Conservation (phyloP, 2,888 invertebrate genomes). For the Trachelus tabidus region DNA sequence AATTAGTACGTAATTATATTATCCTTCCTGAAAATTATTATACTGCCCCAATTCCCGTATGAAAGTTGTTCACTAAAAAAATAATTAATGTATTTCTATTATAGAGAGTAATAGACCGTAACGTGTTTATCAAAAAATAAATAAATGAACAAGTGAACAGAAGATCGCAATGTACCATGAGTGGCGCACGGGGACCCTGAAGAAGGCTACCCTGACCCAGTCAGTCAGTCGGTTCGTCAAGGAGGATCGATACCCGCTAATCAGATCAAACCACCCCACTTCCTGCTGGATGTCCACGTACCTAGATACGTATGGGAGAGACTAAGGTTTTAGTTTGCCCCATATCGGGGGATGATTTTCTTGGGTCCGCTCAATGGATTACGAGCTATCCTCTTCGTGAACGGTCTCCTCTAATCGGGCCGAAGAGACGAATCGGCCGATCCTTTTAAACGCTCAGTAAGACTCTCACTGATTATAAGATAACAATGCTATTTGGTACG, state of each 20-base stretch:
- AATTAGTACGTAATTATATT: not conserved
- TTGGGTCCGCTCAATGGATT: no score
- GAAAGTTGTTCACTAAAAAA: not conserved
- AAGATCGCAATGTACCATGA: not conserved
- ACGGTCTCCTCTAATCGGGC: no score
- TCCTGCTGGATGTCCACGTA: conserved; percentile 11
- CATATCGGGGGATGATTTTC: no score
- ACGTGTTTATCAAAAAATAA: not conserved
- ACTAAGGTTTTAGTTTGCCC: no score
- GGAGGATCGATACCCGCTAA: conserved; percentile 59
- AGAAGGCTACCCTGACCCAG: conserved; percentile 47
- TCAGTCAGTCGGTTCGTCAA: conserved; percentile 53
- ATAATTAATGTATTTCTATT: not conserved
- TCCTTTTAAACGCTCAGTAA: no score
- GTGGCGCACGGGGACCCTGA: no score
- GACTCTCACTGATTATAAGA: no score
- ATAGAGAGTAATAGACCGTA: not conserved
- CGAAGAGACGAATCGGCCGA: no score
- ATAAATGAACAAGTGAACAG: not conserved
- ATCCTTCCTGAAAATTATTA: not conserved
- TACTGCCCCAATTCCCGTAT: not conserved
- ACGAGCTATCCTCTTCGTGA: no score
- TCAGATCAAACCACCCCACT: conserved; percentile 58
- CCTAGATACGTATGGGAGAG: no score
- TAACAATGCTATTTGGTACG: no score